Evolutionary conservation across 2,113 vertebrate species (phyloP), one percentile per base, ranked within the genome.

Genomic region (Scatophagus argus): DNA sequence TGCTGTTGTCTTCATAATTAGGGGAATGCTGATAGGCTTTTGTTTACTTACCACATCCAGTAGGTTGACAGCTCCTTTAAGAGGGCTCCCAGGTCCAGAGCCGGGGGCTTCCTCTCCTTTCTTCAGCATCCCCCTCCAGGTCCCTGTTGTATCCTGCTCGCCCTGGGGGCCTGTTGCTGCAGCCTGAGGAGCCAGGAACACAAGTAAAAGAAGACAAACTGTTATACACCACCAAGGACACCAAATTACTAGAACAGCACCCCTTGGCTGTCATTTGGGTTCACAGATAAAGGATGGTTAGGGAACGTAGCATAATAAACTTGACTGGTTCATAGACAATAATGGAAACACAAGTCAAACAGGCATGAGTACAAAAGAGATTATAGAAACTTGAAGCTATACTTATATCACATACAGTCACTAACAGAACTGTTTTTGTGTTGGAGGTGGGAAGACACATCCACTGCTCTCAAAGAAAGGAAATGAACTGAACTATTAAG

Each of bases 101-200:
- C 93, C 88, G 3, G 92, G 82, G 6, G 95, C 95, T 10, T 98
- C 98, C 85, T 98, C 97, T n/a, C 96, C 96, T n/a, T 96, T 92
- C 93, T 96, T 99, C 88, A 99, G 89, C 98, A 98, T 98, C 81
- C 98, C 98, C 90, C 98, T 96, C 98, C 98, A 99, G 92, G 59
- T 96, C 58, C 98, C 98, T 0, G 93, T 96, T 82, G 94, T 77
- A 25, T 99, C 98, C 84, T 95, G 96, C 66, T 95, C 86, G 0
- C 19, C 70, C 69, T 96, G 96, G 66, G 94, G 82, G 77, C 85
- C 92, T 36, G 78, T 83, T 7, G 74, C 67, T 3, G 73, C 54
- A 1, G 71, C 91, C 93, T 94, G 61, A 34, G 46, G 36, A 71
- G 5, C 23, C 38, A 65, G 17, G 44, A 52, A 60, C 5, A 72